phyloP scores from a whole-genome alignment of 2,113 vertebrate species.

The Machaerirhynchus nigripectus region DNA sequence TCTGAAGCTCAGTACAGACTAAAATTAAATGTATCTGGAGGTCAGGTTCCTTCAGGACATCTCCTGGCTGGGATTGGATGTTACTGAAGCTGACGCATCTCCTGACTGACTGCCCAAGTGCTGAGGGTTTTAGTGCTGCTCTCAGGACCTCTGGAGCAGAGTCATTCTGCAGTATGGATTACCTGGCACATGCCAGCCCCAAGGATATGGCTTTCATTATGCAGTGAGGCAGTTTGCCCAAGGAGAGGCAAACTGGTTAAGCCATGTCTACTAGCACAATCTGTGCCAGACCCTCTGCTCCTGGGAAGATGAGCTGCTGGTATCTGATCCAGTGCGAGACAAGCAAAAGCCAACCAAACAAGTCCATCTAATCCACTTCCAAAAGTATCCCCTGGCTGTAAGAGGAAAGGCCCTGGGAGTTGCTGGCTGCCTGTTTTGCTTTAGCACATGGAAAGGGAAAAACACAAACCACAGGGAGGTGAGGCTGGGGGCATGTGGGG shows the following conservation, averaged over 20 bases:
- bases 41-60: neutral
- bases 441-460: neutral
- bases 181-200: neutral
- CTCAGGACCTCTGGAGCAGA: neutral
- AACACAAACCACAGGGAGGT: accelerated
- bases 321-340: neutral
- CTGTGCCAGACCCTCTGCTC: neutral
- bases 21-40: neutral
- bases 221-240: neutral
- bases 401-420: neutral
- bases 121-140: neutral
- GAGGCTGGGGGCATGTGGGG: neutral
- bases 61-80: neutral
- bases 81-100: neutral
- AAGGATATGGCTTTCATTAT: neutral
- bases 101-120: neutral
- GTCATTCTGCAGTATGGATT: neutral
- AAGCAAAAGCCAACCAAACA: neutral
- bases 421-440: neutral
- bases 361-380: neutral
- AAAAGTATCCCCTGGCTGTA: neutral
- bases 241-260: neutral
- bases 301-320: neutral
- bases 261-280: neutral
- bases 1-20: neutral